Base-by-base conservation (phyloP, 53 echinoderm and acorn worm genomes). In the Henricia sp. region DNA sequence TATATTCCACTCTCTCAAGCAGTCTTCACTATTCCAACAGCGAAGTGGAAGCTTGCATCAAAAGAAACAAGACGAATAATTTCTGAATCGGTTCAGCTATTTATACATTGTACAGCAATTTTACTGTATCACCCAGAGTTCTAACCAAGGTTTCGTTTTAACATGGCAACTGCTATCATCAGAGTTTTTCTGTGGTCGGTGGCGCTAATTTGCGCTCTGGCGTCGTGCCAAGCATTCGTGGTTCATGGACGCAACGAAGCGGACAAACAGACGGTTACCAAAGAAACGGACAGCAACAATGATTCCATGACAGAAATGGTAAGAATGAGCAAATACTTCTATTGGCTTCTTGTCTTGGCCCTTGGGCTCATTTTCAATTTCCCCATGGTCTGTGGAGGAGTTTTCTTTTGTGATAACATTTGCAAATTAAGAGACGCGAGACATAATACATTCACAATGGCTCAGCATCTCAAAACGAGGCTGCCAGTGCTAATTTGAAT, bases 221-320 rank as follows among this genome's bases (percentile, higher is more conserved):
- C 53, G 53, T 36, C 73, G 11, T 52, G 21, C 19, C 34, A 44
- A 28, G 72, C 72, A 0, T 53, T 19, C 72, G 51, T 53, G 33
- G 52, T 72, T 24, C 52, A 30, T 5, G 52, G 26, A 33, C 30
- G 48, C 26, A 46, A n/a, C 46, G 71, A 71, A 27, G 71, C 37
- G 24, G 23, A 71, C 48, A 46, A n/a, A n/a, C n/a, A 29, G 25
- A 42, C 30, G 13, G 19, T 34, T 19, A 28, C 50, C 14, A 38
- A n/a, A 52, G 33, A 36, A 36, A 25, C 73, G 34, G 73, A 73
- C 32, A 0, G 1, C 19, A 23, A 52, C 36, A 54, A 73, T 21
- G 26, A 24, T 52, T 53, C 21, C 37, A 19, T 73, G 19, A 20
- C 73, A 24, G 54, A 73, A 53, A 73, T 73, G 73, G 73, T 73